Evolutionary conservation across 92 coral and sea anemone genomes (phyloP).

Genomic region (Palythoa grandiflora): DNA sequence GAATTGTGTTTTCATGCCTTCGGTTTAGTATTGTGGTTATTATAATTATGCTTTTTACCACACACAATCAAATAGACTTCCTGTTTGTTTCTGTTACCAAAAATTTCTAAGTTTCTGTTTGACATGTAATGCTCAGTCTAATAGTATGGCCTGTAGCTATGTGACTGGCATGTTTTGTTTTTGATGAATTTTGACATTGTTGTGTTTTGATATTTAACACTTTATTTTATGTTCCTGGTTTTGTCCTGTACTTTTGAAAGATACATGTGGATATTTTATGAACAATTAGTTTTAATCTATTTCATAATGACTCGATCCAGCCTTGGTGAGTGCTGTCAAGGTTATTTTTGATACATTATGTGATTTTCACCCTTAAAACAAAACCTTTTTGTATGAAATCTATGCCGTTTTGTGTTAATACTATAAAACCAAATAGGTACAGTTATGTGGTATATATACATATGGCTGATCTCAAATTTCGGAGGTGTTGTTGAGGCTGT

Average conservation of each 20-base stretch:
- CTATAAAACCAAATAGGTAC: conserved; percentile 21
- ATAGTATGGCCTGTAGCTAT: conserved; percentile 37
- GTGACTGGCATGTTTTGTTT: conserved; percentile 7
- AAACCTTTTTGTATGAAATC: conserved; percentile 27
- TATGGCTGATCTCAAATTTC: conserved; percentile 31
- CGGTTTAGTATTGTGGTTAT: not conserved
- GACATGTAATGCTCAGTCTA: conserved; percentile 34
- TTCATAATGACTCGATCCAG: conserved; percentile 18
- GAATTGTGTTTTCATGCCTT: conserved; percentile 24
- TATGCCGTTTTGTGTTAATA: conserved; percentile 28
- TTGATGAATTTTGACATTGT: conserved; percentile 30
- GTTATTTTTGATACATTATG: conserved; percentile 26
- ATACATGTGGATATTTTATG: conserved; percentile 17
- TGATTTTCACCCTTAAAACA: conserved; percentile 29
- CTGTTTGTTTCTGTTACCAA: conserved; percentile 21
- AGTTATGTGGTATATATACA: conserved; percentile 35
- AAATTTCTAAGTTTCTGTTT: conserved; percentile 18
- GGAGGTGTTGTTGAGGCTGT: not conserved
- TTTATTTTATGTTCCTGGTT: conserved; percentile 29
- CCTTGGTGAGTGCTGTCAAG: conserved; percentile 20
- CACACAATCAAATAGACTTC: conserved; percentile 18
- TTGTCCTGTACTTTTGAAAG: conserved; percentile 27
- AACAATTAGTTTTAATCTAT: conserved; percentile 28
- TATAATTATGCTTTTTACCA: conserved; percentile 19
- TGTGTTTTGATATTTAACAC: conserved; percentile 25